phyloP scores from a whole-genome alignment of 92 coral and sea anemone species.

The Montipora capitata region DNA sequence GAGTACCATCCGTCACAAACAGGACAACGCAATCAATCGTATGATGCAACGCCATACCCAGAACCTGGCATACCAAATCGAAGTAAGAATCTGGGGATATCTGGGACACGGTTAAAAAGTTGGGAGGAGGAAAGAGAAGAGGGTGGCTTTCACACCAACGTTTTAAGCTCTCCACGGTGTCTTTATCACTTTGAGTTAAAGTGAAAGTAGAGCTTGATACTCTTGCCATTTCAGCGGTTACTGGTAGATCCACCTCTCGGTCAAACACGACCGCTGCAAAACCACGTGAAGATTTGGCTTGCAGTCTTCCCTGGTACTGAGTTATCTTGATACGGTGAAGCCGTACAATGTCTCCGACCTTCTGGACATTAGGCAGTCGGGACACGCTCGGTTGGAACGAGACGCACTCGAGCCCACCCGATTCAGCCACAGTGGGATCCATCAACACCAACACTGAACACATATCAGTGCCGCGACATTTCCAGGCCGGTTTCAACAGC shows the following conservation, averaged over 20 bases:
- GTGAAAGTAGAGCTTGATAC: constrained; percentile 67
- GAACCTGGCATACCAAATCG: constrained; percentile 74
- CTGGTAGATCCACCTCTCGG: constrained; percentile 60
- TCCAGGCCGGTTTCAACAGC: constrained; percentile 86
- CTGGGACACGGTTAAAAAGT: constrained; percentile 44
- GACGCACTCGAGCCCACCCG: constrained; percentile 74
- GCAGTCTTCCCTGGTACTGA: constrained; percentile 70
- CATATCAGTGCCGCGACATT: constrained; percentile 85
- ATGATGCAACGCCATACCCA: constrained; percentile 60
- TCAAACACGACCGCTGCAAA: constrained; percentile 86
- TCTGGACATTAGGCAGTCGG: constrained; percentile 73
- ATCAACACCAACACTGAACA: constrained; percentile 77
- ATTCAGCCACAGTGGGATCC: constrained; percentile 75
- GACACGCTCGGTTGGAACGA: constrained; percentile 56
- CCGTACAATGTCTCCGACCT: constrained; percentile 81
- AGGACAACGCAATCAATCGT: constrained; percentile 77
- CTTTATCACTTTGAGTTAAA: constrained; percentile 58
- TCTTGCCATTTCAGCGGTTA: constrained; percentile 75
- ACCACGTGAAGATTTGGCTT: constrained; percentile 78
- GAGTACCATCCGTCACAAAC: constrained; percentile 76
- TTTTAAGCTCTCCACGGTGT: constrained; percentile 53
- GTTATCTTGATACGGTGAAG: constrained; percentile 76
- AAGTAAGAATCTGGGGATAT: constrained; percentile 69
- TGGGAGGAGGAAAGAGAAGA: constrained; percentile 59
- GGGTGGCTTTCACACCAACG: constrained; percentile 67